Conservation (phyloP, 2,888 invertebrate genomes). For the Plagodis dolabraria region DNA sequence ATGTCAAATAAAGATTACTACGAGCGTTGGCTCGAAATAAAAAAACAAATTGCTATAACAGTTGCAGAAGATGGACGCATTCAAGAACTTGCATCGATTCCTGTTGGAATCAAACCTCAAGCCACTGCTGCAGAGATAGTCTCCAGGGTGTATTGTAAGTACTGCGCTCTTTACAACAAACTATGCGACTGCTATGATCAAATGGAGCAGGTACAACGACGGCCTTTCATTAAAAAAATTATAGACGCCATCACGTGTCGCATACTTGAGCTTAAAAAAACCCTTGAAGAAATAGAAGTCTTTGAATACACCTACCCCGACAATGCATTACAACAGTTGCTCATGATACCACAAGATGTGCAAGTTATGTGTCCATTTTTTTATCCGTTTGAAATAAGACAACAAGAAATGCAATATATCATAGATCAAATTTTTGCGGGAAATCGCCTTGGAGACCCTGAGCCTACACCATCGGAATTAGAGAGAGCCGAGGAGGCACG, state of each 20-base stretch:
- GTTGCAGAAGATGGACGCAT: constrained; percentile 63
- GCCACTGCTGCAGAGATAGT: constrained; percentile 76
- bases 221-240: constrained; percentile 81
- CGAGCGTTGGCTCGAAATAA: constrained; percentile 66
- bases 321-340: constrained; percentile 87
- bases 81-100: constrained; percentile 59
- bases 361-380: constrained; percentile 86
- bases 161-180: constrained; percentile 81
- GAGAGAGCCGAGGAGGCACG: constrained; percentile 58
- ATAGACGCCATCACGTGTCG: constrained; percentile 85
- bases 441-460: constrained; percentile 68
- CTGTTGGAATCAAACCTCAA: constrained; percentile 73
- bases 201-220: constrained; percentile 86
- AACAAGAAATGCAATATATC: constrained; percentile 75
- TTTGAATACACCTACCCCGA: constrained; percentile 90
- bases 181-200: constrained; percentile 86
- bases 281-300: constrained; percentile 82
- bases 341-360: constrained; percentile 88
- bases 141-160: constrained; percentile 79
- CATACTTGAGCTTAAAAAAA: constrained; percentile 84
- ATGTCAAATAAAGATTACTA: constrained; percentile 74
- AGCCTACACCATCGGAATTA: constrained; percentile 66
- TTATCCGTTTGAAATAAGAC: constrained; percentile 84
- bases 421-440: constrained; percentile 74
- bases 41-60: constrained; percentile 54